These are phyloP conservation scores for Eira barbara DNA, from an alignment of 2,113 vertebrate species.

Conservation along the genomic window DNA sequence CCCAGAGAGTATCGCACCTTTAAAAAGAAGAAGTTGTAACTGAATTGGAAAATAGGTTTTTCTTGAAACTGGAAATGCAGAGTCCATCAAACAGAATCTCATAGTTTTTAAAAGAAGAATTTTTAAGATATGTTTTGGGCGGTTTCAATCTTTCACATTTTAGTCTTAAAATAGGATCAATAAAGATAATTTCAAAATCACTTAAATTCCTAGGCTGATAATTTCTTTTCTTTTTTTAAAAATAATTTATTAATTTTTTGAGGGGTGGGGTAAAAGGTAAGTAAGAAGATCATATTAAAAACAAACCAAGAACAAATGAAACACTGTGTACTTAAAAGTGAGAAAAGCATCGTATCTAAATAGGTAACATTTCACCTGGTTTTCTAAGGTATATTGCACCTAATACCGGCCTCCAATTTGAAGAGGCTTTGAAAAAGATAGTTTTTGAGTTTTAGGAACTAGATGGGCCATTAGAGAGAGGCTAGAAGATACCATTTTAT, in stretches of 20 bases:
- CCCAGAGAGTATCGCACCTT: background rate
- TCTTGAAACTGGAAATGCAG: background rate
- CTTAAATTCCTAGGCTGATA: background rate
- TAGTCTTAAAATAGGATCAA: background rate
- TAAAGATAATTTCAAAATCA: background rate
- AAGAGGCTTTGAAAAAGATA: background rate
- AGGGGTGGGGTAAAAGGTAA: background rate
- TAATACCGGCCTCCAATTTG: background rate
- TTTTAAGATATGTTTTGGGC: background rate
- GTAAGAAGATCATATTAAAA: background rate
- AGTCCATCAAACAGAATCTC: background rate
- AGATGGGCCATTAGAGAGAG: background rate
- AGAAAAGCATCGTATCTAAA: background rate
- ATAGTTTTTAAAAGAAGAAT: background rate
- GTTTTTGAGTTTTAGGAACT: background rate
- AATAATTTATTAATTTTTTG: background rate
- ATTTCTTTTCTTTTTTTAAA: background rate
- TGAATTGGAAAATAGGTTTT: background rate
- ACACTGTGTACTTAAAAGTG: background rate
- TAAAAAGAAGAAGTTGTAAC: background rate
- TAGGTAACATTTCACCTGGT: background rate
- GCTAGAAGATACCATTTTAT: background rate
- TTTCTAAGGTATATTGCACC: background rate
- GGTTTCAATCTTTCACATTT: background rate
- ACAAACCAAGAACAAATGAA: conserved; percentile 1